Percentiles rank a stretch among this genome's conserved stretches.
Evolutionary conservation across 2,113 vertebrate genomes (phyloP).

Genomic region (Nyctereutes procyonoides): DNA sequence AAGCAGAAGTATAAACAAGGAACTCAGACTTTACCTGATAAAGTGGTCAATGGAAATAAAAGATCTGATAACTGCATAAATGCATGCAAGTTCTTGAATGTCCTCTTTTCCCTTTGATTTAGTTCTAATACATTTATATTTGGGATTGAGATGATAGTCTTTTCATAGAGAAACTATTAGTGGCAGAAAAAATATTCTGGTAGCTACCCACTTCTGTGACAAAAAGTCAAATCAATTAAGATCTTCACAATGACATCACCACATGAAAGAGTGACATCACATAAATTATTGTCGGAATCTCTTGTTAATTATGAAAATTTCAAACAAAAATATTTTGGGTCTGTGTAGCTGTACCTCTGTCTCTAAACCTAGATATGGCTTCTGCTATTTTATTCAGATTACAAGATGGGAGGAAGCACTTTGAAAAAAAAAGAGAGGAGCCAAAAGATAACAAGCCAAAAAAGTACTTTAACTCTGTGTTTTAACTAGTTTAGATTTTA

Average conservation of each 20-base stretch:
- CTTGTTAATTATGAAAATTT: not conserved
- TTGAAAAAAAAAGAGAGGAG: not conserved
- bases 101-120: not conserved
- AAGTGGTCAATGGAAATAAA: not conserved
- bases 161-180: not conserved
- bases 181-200: not conserved
- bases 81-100: not conserved
- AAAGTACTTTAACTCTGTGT: not conserved
- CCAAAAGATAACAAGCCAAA: not conserved
- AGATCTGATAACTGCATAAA: not conserved
- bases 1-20: not conserved
- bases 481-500: not conserved
- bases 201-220: not conserved
- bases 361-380: not conserved
- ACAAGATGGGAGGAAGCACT: not conserved
- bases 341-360: not conserved
- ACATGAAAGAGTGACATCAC: not conserved
- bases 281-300: not conserved
- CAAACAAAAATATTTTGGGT: not conserved
- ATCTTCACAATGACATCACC: not conserved
- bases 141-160: not conserved
- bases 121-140: constrained; percentile 21
- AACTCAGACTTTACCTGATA: not conserved
- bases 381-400: not conserved
- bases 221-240: not conserved